These are phyloP conservation scores for Synergus gifuensis DNA, from an alignment of 2,888 invertebrate genomes.

Conservation along the genomic window DNA sequence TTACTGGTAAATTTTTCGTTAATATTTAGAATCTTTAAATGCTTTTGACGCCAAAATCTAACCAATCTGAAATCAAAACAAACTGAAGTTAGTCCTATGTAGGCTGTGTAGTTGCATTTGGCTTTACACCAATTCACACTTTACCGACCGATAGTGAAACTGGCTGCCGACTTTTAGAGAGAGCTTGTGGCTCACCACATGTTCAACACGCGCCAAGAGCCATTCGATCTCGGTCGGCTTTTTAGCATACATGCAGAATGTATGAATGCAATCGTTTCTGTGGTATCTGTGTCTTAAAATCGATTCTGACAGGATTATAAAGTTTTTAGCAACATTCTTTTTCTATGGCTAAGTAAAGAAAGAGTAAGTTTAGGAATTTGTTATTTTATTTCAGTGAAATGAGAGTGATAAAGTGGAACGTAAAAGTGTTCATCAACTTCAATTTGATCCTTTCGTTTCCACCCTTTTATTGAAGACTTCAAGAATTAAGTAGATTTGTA, in stretches of 20 bases:
- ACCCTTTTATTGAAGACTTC: background rate
- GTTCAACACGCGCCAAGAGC: constrained; percentile 30
- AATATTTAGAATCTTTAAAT: background rate
- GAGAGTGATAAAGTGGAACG: too few relatives aligned
- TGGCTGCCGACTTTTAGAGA: constrained; percentile 17
- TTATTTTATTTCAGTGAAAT: too few relatives aligned
- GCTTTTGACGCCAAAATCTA: background rate
- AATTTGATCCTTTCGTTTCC: background rate
- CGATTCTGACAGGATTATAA: constrained; percentile 2
- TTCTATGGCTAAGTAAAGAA: background rate
- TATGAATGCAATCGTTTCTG: background rate
- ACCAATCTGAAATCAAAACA: background rate
- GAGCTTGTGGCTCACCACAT: constrained; percentile 30
- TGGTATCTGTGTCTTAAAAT: constrained; percentile 2
- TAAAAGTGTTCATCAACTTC: background rate
- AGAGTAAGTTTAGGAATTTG: too few relatives aligned
- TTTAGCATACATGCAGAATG: constrained; percentile 15
- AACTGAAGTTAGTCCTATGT: constrained; percentile 6
- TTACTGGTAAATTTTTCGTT: constrained; percentile 6
- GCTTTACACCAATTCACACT: background rate
- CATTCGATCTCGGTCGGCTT: constrained; percentile 13
- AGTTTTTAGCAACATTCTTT: background rate
- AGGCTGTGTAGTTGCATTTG: background rate
- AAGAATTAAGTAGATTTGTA: background rate
- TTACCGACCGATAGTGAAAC: background rate